Percentiles rank a stretch among this genome's conserved stretches.
phyloP scores from a whole-genome alignment of 1,140 invertebrate genomes.

The Pseudomyrmex concolor region DNA sequence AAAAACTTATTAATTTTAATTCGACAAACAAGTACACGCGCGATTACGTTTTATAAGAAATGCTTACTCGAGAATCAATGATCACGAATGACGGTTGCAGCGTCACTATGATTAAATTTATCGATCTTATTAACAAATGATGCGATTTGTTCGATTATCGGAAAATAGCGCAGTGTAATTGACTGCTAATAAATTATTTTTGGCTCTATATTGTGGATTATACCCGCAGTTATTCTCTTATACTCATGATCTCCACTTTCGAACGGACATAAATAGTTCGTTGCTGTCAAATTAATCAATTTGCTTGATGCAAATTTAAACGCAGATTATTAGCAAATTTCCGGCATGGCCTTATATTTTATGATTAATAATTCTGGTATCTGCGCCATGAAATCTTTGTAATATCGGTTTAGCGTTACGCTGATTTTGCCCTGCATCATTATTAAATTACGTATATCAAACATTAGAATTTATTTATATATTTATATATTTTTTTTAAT shows the following conservation, averaged over 20 bases:
- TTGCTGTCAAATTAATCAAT: constrained; percentile 43
- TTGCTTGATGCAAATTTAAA: constrained; percentile 26
- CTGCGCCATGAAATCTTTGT: not conserved
- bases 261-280: constrained; percentile 27
- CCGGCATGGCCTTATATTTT: constrained; percentile 2
- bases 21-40: not conserved
- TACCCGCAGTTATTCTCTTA: constrained; percentile 26
- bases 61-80: constrained; percentile 7
- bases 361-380: constrained; percentile 22
- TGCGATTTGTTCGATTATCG: constrained; percentile 42
- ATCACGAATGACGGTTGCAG: constrained; percentile 36
- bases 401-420: not conserved
- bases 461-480: not conserved
- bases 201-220: constrained; percentile 25
- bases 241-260: constrained; percentile 43
- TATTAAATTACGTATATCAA: no score
- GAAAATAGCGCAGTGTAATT: constrained; percentile 36
- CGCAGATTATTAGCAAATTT: constrained; percentile 45
- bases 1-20: not conserved
- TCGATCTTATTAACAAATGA: constrained; percentile 42
- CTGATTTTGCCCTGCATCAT: no score
- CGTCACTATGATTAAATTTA: constrained; percentile 49
- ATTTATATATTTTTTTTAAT: not conserved
- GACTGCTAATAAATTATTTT: constrained; percentile 61
- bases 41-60: not conserved